These are phyloP conservation scores for Nanorana parkeri DNA, from an alignment of 2,113 vertebrate species.

Conservation along the genomic window DNA sequence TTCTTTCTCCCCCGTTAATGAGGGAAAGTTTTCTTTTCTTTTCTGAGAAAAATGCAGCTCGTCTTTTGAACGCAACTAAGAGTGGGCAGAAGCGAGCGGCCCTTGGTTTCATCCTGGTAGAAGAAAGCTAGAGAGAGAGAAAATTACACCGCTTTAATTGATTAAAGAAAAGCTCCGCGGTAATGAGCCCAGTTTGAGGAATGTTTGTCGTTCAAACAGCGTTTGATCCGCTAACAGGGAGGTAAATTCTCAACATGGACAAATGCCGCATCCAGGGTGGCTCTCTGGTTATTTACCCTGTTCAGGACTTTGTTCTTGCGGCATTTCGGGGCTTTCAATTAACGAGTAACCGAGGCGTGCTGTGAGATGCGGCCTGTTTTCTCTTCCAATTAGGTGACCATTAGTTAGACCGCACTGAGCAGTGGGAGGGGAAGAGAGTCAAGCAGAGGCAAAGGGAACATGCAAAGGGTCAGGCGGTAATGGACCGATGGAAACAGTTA, in stretches of 20 bases:
- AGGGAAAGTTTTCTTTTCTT: slow-evolving; percentile 58
- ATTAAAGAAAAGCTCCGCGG: slow-evolving; percentile 72
- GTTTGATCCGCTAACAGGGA: slow-evolving; percentile 68
- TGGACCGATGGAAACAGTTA: not conserved
- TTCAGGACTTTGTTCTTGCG: slow-evolving; percentile 29
- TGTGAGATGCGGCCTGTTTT: slow-evolving; percentile 45
- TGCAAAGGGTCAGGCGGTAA: not conserved
- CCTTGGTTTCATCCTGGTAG: slow-evolving; percentile 77
- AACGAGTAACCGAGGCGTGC: slow-evolving; percentile 54
- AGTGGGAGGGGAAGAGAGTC: not conserved
- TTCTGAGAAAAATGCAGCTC: slow-evolving; percentile 58
- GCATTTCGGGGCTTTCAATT: slow-evolving; percentile 64
- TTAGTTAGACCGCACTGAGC: slow-evolving; percentile 8
- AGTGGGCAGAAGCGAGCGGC: slow-evolving; percentile 63
- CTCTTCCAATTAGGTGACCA: slow-evolving; percentile 52
- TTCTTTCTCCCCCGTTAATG: slow-evolving; percentile 68
- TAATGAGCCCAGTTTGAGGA: slow-evolving; percentile 78
- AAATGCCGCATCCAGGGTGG: slow-evolving; percentile 65
- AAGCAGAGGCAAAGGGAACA: slow-evolving; percentile 6
- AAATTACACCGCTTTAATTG: slow-evolving; percentile 84
- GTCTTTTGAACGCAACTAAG: slow-evolving; percentile 65
- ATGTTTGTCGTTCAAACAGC: slow-evolving; percentile 60
- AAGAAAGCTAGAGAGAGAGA: slow-evolving; percentile 75
- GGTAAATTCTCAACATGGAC: slow-evolving; percentile 69
- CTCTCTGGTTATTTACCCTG: slow-evolving; percentile 63